A percentile compares a stretch with the other conserved stretches of the same genome.
These are phyloP conservation scores for Drosophila flavopinicola DNA, from an alignment of 2,888 invertebrate genomes.

Conservation along the genomic window DNA sequence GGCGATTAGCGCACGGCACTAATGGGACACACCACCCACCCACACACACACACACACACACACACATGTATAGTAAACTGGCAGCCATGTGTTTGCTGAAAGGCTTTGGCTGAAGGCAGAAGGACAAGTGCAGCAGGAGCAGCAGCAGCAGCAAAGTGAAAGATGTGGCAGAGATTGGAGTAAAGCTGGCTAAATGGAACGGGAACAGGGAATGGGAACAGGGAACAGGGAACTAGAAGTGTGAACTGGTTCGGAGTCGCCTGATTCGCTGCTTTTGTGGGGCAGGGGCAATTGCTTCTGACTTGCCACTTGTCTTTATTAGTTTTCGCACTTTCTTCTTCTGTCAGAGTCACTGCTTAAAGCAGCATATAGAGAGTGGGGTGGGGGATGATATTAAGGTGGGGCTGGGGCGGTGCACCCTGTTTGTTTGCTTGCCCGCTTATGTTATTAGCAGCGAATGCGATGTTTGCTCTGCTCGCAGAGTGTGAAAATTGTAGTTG, in stretches of 20 bases:
- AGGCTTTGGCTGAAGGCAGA: slow-evolving; percentile 60
- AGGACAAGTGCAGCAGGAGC: slow-evolving; percentile 43
- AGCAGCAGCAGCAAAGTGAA: slow-evolving; percentile 37
- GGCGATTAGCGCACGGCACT: slow-evolving; percentile 77
- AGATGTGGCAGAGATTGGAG: slow-evolving; percentile 55
- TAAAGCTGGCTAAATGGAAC: slow-evolving; percentile 16
- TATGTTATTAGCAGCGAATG: slow-evolving; percentile 77
- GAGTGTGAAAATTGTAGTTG: slow-evolving; percentile 69
- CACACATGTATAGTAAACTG: slow-evolving; percentile 6
- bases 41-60: slow-evolving; percentile 12
- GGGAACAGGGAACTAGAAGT: slow-evolving; percentile 8
- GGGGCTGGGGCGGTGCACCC: neutral
- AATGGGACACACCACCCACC: slow-evolving; percentile 54
- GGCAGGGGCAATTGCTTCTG: slow-evolving; percentile 59
- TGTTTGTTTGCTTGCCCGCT: slow-evolving; percentile 69
- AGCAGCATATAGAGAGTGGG: neutral
- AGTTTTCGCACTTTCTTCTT: slow-evolving; percentile 58
- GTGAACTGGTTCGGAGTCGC: slow-evolving; percentile 1
- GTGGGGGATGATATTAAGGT: neutral
- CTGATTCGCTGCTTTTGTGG: slow-evolving; percentile 1
- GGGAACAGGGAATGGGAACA: slow-evolving; percentile 8
- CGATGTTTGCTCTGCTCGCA: slow-evolving; percentile 59
- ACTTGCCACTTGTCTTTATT: slow-evolving; percentile 80
- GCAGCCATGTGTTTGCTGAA: slow-evolving; percentile 75
- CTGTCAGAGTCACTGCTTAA: slow-evolving; percentile 51